Evolutionary conservation across 2,888 invertebrate genomes (phyloP).

Genomic region (Psococerastis gibbosa): DNA sequence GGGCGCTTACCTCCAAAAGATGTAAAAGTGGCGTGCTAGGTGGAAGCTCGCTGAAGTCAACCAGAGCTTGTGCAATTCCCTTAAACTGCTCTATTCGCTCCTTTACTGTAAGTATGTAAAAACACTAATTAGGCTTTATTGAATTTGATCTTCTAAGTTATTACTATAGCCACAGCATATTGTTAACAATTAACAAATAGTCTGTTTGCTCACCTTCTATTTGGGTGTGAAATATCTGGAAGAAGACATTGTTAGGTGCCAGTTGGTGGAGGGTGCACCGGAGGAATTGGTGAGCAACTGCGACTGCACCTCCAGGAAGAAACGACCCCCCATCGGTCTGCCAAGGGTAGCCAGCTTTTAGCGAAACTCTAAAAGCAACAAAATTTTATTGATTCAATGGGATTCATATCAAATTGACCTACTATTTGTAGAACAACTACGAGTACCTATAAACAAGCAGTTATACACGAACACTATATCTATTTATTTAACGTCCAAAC

Average conservation of each 20-base stretch:
- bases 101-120: conserved; percentile 35
- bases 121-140: no score
- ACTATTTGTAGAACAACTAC: no score
- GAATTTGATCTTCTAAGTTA: no score
- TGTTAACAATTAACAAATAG: conserved; percentile 12
- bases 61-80: conserved; percentile 78
- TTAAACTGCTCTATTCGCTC: conserved; percentile 74
- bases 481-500: no score
- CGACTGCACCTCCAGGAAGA: conserved; percentile 83
- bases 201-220: conserved; percentile 46
- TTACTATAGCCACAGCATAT: conserved; percentile 6
- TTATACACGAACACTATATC: no score
- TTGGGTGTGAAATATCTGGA: conserved; percentile 84
- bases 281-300: conserved; percentile 92
- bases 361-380: conserved; percentile 39
- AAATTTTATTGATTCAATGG: no score
- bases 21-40: conserved; percentile 86
- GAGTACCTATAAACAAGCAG: no score
- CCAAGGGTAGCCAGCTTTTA: conserved; percentile 70
- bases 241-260: conserved; percentile 90
- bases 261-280: conserved; percentile 92
- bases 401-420: no score
- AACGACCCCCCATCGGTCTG: conserved; percentile 73
- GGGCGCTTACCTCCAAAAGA: conserved; percentile 62
- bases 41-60: conserved; percentile 91